Conservation (phyloP, 2,888 invertebrate species). For the Athripsodes cinereus region DNA sequence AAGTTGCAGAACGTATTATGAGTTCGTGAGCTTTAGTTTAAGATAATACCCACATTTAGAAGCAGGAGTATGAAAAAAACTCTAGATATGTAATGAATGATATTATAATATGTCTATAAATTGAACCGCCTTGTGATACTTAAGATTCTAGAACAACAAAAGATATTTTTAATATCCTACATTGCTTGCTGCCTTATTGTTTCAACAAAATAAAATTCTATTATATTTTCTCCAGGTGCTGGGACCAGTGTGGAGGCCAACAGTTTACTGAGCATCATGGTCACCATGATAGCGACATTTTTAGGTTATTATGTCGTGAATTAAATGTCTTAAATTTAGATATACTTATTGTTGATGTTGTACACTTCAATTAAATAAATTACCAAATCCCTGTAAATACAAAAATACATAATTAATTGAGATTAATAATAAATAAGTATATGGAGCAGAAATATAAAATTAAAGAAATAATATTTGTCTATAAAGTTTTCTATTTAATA, state of each 20-base stretch:
- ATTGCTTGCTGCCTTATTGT: not conserved
- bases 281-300: slow-evolving; percentile 8
- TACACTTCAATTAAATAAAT: slow-evolving; percentile 2
- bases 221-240: slow-evolving; percentile 10
- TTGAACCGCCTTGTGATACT: too few relatives aligned
- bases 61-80: too few relatives aligned
- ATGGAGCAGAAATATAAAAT: too few relatives aligned
- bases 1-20: too few relatives aligned
- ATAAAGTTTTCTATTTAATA: slow-evolving; percentile 22
- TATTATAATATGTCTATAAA: too few relatives aligned
- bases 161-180: too few relatives aligned
- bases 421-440: too few relatives aligned
- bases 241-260: not conserved
- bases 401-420: slow-evolving; percentile 1
- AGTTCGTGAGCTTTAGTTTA: too few relatives aligned
- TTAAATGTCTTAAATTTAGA: not conserved
- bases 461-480: slow-evolving; percentile 24
- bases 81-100: too few relatives aligned
- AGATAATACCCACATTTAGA: too few relatives aligned
- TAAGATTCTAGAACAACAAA: too few relatives aligned
- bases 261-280: slow-evolving; percentile 5
- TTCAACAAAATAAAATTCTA: not conserved
- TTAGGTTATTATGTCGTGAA: slow-evolving; percentile 7
- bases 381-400: slow-evolving; percentile 18
- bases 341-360: not conserved